phyloP scores from a whole-genome alignment of 2,888 invertebrate genomes.

The Ptychoptera albimana region DNA sequence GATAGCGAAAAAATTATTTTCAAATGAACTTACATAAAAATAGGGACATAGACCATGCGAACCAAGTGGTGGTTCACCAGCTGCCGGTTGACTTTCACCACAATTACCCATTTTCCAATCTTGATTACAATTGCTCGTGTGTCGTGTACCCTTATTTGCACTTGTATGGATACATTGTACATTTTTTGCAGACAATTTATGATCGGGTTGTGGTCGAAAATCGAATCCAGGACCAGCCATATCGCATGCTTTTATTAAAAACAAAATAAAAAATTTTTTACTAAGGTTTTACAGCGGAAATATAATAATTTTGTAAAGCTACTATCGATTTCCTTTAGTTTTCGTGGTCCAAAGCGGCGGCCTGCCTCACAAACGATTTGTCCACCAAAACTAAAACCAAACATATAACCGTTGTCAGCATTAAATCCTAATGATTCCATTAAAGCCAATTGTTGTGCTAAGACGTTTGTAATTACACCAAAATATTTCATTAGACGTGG shows the following conservation, averaged over 20 bases:
- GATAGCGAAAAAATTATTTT: slow-evolving; percentile 24
- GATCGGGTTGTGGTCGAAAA: slow-evolving; percentile 17
- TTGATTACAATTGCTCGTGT: slow-evolving; percentile 21
- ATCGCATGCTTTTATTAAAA: slow-evolving; percentile 20
- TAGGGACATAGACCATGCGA: slow-evolving; percentile 24
- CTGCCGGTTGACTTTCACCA: slow-evolving; percentile 22
- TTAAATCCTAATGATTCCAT: slow-evolving; percentile 20
- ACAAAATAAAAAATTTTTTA: not conserved
- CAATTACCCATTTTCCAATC: slow-evolving; percentile 26
- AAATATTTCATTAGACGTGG: slow-evolving; percentile 21
- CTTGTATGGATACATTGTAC: slow-evolving; percentile 27
- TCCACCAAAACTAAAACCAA: slow-evolving; percentile 29
- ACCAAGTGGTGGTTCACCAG: slow-evolving; percentile 18
- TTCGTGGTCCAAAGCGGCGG: slow-evolving; percentile 14
- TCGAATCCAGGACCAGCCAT: slow-evolving; percentile 29
- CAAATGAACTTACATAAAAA: slow-evolving; percentile 26
- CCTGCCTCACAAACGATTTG: slow-evolving; percentile 24
- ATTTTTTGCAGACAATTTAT: slow-evolving; percentile 21
- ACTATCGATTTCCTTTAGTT: slow-evolving; percentile 25
- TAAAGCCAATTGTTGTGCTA: slow-evolving; percentile 16
- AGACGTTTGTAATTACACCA: slow-evolving; percentile 16
- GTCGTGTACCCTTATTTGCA: slow-evolving; percentile 23
- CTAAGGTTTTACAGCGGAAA: not conserved
- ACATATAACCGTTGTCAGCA: slow-evolving; percentile 19
- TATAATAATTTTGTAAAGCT: slow-evolving; percentile 7